Percentiles rank a stretch among this genome's conserved stretches.
These are phyloP conservation scores for Labeo calbasu DNA, from an alignment of 2,797 vertebrate genomes.

Conservation along the genomic window DNA sequence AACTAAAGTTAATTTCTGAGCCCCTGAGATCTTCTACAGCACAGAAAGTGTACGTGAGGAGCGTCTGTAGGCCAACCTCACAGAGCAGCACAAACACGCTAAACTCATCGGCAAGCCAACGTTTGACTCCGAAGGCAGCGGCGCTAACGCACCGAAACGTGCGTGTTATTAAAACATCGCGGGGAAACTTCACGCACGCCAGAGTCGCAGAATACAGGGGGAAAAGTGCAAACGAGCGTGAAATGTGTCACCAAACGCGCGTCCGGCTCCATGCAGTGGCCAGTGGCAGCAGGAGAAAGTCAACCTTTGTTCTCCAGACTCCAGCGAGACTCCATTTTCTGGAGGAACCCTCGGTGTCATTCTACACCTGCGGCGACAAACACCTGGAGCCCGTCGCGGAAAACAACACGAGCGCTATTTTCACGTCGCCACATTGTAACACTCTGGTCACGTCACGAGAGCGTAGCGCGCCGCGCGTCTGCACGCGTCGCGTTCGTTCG, in stretches of 20 bases:
- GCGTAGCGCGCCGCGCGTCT: slow-evolving; percentile 78
- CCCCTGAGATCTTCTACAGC: neutral
- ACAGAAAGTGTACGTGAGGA: neutral
- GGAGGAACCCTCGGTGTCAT: slow-evolving; percentile 90
- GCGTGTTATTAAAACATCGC: no score
- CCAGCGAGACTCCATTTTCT: slow-evolving; percentile 98
- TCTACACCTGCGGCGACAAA: slow-evolving; percentile 85
- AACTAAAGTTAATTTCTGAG: neutral
- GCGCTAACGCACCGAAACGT: neutral
- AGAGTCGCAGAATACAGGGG: neutral
- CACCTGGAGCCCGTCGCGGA: slow-evolving; percentile 69
- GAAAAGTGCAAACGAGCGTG: neutral
- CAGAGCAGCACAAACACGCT: neutral
- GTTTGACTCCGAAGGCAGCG: neutral
- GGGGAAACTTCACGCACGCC: neutral
- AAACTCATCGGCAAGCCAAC: slow-evolving; percentile 6
- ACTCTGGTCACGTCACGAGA: slow-evolving; percentile 33
- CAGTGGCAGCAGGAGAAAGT: slow-evolving; percentile 50
- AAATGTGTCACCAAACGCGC: neutral
- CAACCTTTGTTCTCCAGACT: slow-evolving; percentile 84
- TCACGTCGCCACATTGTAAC: neutral
- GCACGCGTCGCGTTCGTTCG: slow-evolving; percentile 86
- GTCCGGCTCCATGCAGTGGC: slow-evolving; percentile 36
- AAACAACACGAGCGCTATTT: neutral
- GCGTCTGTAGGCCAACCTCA: slow-evolving; percentile 27